Evolutionary conservation across 2,888 invertebrate species (phyloP), one percentile per base, ranked within the genome.

Genomic region (Thysanoteuthis rhombus): DNA sequence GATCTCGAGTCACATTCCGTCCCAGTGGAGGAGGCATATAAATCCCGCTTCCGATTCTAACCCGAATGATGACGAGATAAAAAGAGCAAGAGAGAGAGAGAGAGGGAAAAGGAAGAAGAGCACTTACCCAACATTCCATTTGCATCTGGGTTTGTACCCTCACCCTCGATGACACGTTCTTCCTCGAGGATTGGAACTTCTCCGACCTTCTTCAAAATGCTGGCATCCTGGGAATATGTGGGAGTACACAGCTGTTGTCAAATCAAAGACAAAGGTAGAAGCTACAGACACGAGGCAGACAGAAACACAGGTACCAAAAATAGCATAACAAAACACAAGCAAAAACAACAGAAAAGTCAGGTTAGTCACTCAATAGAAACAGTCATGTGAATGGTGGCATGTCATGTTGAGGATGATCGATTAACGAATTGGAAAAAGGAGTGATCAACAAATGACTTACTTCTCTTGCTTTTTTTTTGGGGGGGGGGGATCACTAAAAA

Each of bases 131-230:
- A 94, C 47, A 93, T 94, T 93, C 94, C 94, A 75, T 94, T 94
- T 58, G 96, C 95, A 93, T 97, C 96, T 47, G 96, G 95, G 36
- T 94, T 94, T 91, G 96, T 96, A 58, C 97, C 97, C 95, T 97
- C 97, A 32, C 97, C 97, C 94, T 97, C 97, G 12, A 97, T 97
- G 94, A 97, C 97, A 47, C 97, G 95, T 92, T 96, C 94, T 90
- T 96, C 96, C 93, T 96, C 96, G 52, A 95, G 95, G 16, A 96
- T 96, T 32, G 96, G 95, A 40, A 95, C 95, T 32, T 94, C 93
- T 52, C 94, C 94, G 19, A 94, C 94, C 89, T 94, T 94, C 93
- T 93, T 89, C 93, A 58, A 93, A 93, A 47, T 93, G 39, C 39
- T 93, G 93, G 39, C 40, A 93, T 52, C 93, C 47, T 93, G 93